Conservation (phyloP, 1,140 invertebrate species). For the Pinna nobilis region DNA sequence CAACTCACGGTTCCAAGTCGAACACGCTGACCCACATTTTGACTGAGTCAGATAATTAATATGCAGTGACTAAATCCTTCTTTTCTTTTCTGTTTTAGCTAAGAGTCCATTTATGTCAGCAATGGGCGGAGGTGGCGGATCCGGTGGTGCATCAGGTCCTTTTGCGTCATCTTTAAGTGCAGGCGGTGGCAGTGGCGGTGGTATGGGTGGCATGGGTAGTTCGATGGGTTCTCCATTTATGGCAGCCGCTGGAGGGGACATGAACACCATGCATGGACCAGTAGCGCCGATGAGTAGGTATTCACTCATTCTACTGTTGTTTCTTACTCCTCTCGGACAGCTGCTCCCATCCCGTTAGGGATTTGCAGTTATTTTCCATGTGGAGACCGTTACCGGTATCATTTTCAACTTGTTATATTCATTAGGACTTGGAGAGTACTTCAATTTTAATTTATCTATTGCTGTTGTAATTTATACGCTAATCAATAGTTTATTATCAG, state of each 20-base stretch:
- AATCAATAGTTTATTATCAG: too few species aligned
- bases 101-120: too few species aligned
- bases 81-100: too few species aligned
- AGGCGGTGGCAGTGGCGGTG: conserved; percentile 1
- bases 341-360: too few species aligned
- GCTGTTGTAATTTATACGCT: not conserved
- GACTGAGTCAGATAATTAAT: too few species aligned
- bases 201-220: not conserved
- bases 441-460: not conserved
- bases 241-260: conserved; percentile 7
- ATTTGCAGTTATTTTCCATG: too few species aligned
- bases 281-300: conserved; percentile 1
- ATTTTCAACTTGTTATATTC: too few species aligned
- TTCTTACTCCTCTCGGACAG: conserved; percentile 12
- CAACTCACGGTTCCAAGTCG: too few species aligned
- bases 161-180: not conserved
- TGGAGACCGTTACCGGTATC: too few species aligned
- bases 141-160: not conserved
- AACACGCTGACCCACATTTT: too few species aligned
- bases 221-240: conserved; percentile 19
- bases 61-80: too few species aligned
- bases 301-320: not conserved
- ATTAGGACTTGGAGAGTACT: too few species aligned
- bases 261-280: conserved; percentile 15
- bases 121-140: conserved; percentile 23